Conservation (phyloP, 2,888 invertebrate species). For the Tricholauxania praeusta region DNA sequence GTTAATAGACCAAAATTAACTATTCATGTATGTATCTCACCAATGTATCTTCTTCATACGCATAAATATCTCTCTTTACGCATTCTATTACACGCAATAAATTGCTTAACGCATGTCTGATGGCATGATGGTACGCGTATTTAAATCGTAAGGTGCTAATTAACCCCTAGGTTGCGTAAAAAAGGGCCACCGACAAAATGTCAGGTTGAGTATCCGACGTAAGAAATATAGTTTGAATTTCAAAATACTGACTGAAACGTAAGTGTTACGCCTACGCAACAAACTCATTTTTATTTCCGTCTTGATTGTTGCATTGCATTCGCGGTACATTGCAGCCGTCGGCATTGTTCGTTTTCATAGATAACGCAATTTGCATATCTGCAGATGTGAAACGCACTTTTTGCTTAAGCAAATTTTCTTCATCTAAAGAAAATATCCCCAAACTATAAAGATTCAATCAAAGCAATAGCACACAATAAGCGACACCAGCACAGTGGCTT, state of each 20-base stretch:
- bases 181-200: constrained; percentile 14
- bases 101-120: not conserved
- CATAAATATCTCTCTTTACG: too few relatives aligned
- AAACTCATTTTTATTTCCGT: constrained; percentile 21
- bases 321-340: constrained; percentile 1
- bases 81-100: not conserved
- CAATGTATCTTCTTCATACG: too few relatives aligned
- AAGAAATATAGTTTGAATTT: constrained; percentile 28
- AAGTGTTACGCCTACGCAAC: constrained; percentile 26
- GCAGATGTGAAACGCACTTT: constrained; percentile 16
- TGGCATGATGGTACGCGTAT: not conserved
- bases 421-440: not conserved
- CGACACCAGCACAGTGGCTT: too few relatives aligned
- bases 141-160: constrained; percentile 7
- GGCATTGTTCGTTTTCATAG: constrained; percentile 12
- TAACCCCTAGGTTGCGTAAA: constrained; percentile 3
- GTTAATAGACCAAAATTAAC: too few relatives aligned
- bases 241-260: not conserved
- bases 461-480: not conserved
- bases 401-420: too few relatives aligned
- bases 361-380: constrained; percentile 24
- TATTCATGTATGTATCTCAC: too few relatives aligned
- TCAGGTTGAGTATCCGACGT: not conserved
- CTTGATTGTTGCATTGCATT: not conserved
- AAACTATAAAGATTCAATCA: not conserved